phyloP scores from a whole-genome alignment of 1,140 invertebrate species.

The Halictus rubicundus region DNA sequence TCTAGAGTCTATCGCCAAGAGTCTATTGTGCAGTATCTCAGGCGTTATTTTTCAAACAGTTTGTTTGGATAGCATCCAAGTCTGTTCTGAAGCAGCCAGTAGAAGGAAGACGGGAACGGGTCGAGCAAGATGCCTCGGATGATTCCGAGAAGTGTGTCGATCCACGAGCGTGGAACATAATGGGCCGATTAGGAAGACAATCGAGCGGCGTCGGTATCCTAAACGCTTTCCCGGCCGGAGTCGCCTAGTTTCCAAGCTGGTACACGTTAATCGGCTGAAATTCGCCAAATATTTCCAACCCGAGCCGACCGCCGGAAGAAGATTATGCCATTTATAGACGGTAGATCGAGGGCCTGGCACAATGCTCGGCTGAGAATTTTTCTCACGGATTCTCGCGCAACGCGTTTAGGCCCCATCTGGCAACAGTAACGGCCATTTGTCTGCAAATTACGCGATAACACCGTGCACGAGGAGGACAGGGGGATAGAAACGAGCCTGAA shows the following conservation, averaged over 20 bases:
- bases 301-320: constrained; percentile 24
- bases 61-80: too few relatives aligned
- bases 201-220: not conserved
- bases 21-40: too few relatives aligned
- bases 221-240: constrained; percentile 7
- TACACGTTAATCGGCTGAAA: constrained; percentile 5
- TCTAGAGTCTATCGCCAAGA: too few relatives aligned
- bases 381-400: constrained; percentile 39
- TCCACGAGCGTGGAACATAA: not conserved
- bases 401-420: constrained; percentile 44
- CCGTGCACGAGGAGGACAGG: not conserved
- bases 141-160: not conserved
- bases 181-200: not conserved
- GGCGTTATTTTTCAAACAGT: too few relatives aligned
- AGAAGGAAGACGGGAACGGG: not conserved
- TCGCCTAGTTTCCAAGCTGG: not conserved
- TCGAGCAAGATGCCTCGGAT: not conserved
- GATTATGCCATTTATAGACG: constrained; percentile 49
- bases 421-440: constrained; percentile 52
- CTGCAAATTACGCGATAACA: constrained; percentile 53
- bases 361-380: constrained; percentile 40
- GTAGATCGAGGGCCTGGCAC: constrained; percentile 32
- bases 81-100: too few relatives aligned
- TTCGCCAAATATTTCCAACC: constrained; percentile 38
- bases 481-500: too few relatives aligned